Evolutionary conservation across 2,797 vertebrate genomes (phyloP).

Genomic region (Rhinogobio ventralis): DNA sequence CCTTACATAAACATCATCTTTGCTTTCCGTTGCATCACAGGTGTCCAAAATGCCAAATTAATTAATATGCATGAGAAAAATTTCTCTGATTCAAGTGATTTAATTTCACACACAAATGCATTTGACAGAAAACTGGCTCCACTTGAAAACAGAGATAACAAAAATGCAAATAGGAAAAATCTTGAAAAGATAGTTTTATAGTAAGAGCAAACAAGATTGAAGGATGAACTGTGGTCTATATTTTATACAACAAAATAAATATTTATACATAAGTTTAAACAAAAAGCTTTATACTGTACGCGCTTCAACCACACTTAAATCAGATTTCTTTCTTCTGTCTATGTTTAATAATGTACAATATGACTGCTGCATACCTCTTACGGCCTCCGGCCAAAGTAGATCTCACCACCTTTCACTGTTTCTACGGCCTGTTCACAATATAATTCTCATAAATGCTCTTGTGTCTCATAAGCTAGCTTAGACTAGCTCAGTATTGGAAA

Average conservation of each 20-base stretch:
- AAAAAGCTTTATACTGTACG: not conserved
- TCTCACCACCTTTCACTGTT: not conserved
- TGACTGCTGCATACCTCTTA: not conserved
- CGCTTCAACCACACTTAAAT: not conserved
- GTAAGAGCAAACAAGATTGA: conserved; percentile 37
- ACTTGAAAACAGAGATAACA: conserved; percentile 20
- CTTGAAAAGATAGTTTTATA: not conserved
- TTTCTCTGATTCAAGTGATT: conserved; percentile 26
- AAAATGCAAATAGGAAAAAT: conserved; percentile 6
- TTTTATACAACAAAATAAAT: not conserved
- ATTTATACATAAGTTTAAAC: not conserved
- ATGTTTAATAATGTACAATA: conserved; percentile 4
- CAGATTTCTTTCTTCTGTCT: not conserved
- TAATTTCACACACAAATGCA: conserved; percentile 18
- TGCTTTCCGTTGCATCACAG: conserved; percentile 64
- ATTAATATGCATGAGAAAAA: conserved; percentile 52
- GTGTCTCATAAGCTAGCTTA: not conserved
- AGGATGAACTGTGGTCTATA: not conserved
- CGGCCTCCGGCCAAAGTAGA: not conserved
- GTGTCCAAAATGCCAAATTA: conserved; percentile 56
- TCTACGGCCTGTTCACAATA: not conserved
- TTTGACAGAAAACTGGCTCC: not conserved
- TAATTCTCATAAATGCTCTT: not conserved
- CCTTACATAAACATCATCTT: conserved; percentile 63
- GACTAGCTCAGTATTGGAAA: not conserved